phyloP scores from a whole-genome alignment of 2,113 vertebrate species.

The Corythaeola cristata region DNA sequence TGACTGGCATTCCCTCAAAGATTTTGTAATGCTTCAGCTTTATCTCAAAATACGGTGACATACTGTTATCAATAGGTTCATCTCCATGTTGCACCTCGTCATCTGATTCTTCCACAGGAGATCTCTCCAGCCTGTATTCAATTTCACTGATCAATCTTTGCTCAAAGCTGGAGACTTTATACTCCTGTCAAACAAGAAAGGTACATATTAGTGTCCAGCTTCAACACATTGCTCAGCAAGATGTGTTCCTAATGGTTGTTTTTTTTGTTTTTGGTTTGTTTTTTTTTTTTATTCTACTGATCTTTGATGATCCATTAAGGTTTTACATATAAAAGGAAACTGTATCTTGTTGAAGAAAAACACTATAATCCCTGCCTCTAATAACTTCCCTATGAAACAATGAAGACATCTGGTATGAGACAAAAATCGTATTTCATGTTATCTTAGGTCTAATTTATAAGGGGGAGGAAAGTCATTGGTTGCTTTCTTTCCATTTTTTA shows the following conservation, averaged over 20 bases:
- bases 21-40: constrained; percentile 97
- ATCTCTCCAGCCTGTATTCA: constrained; percentile 94
- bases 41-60: constrained; percentile 83
- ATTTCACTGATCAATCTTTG: constrained; percentile 98
- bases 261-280: neutral
- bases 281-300: neutral
- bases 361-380: neutral
- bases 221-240: neutral
- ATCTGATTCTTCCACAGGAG: constrained; percentile 91
- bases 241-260: neutral
- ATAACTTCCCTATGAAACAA: constrained; percentile 11
- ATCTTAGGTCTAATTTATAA: constrained; percentile 42
- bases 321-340: constrained; percentile 45
- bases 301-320: constrained; percentile 26
- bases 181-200: constrained; percentile 80
- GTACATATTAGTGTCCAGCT: neutral
- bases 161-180: constrained; percentile 98
- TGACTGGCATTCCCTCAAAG: constrained; percentile 95
- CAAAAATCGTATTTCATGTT: constrained; percentile 46
- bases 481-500: neutral
- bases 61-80: constrained; percentile 56
- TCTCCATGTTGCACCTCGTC: constrained; percentile 87
- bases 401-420: constrained; percentile 35
- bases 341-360: constrained; percentile 22
- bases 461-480: neutral